Conservation (phyloP, 23 tunicate genomes). For the Halocynthia roretzi region DNA sequence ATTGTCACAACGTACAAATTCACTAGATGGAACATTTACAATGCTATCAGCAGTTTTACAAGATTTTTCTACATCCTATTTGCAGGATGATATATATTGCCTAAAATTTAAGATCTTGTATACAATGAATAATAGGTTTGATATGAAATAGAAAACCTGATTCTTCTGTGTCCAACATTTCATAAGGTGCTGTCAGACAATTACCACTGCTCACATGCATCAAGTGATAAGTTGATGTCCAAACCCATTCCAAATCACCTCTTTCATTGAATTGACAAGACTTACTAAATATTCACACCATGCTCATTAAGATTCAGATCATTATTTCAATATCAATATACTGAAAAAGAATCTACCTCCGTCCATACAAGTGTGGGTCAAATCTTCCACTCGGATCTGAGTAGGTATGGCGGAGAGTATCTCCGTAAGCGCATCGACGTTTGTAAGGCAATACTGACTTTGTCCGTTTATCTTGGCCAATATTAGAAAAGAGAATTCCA, state of each 20-base stretch:
- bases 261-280: slow-evolving; percentile 44
- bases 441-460: slow-evolving; percentile 18
- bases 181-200: slow-evolving; percentile 73
- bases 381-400: slow-evolving; percentile 27
- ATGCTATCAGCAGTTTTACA: neutral
- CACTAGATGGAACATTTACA: neutral
- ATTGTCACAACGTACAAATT: neutral
- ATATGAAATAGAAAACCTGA: slow-evolving; percentile 25
- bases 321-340: neutral
- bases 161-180: slow-evolving; percentile 8
- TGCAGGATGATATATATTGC: neutral
- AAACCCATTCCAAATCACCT: slow-evolving; percentile 48
- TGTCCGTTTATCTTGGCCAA: slow-evolving; percentile 4
- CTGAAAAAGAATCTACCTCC: slow-evolving; percentile 32
- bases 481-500: slow-evolving; percentile 42
- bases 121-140: neutral
- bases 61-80: too few relatives aligned
- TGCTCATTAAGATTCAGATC: neutral
- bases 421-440: slow-evolving; percentile 70
- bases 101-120: neutral
- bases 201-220: slow-evolving; percentile 38
- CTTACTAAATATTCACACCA: slow-evolving; percentile 25
- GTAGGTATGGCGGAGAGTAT: slow-evolving; percentile 16
- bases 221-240: slow-evolving; percentile 74
- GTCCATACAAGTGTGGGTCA: slow-evolving; percentile 28